Evolutionary conservation across 1,140 invertebrate genomes (phyloP).

Genomic region (Heliconius eleuchia): DNA sequence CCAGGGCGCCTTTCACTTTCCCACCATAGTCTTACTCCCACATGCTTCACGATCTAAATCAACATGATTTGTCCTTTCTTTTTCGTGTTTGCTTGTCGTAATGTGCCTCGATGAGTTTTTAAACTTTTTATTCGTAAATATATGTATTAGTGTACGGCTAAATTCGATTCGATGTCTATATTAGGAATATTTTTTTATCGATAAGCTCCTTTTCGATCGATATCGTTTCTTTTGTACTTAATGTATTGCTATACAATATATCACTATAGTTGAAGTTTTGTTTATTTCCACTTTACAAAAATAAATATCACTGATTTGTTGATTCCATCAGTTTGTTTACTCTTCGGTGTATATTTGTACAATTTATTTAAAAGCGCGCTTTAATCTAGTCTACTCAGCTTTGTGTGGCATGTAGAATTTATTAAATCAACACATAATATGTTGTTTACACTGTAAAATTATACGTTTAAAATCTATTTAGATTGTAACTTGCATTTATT

Average conservation of each 20-base stretch:
- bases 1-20: slow-evolving; percentile 67
- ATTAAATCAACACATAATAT: too few species aligned
- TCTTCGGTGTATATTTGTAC: too few species aligned
- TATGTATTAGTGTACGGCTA: not conserved
- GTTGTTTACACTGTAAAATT: too few species aligned
- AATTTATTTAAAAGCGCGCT: slow-evolving; percentile 14
- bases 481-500: too few species aligned
- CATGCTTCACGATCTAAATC: slow-evolving; percentile 23
- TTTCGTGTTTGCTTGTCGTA: not conserved
- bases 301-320: slow-evolving; percentile 25
- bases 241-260: slow-evolving; percentile 37
- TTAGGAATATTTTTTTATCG: slow-evolving; percentile 31
- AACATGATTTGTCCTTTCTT: not conserved
- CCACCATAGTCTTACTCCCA: slow-evolving; percentile 45
- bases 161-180: slow-evolving; percentile 25
- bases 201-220: slow-evolving; percentile 16
- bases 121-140: not conserved
- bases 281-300: slow-evolving; percentile 27
- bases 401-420: not conserved
- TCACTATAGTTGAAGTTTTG: slow-evolving; percentile 22
- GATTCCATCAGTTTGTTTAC: slow-evolving; percentile 19
- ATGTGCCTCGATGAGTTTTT: not conserved
- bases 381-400: slow-evolving; percentile 9
- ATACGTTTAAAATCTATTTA: too few species aligned
- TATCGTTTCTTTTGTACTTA: slow-evolving; percentile 20